phyloP scores from a whole-genome alignment of 2,888 invertebrate genomes.

The Nymphalis urticae region DNA sequence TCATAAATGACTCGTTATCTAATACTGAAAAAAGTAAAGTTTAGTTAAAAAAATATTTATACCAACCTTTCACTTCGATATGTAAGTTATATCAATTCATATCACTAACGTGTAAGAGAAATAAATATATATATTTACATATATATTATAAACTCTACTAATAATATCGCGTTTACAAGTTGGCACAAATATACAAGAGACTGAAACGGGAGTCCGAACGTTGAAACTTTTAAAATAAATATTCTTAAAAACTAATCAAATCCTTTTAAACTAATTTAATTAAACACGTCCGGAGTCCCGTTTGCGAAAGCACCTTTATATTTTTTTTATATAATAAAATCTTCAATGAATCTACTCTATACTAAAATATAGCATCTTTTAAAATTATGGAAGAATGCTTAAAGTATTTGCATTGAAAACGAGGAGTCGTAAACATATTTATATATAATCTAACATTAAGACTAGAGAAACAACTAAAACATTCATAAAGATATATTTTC shows the following conservation, averaged over 20 bases:
- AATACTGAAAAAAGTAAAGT: conserved; percentile 74
- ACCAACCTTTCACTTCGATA: conserved; percentile 67
- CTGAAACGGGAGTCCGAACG: conserved; percentile 61
- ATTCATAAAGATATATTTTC: conserved; percentile 63
- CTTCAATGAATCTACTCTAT: conserved; percentile 39
- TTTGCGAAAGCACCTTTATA: conserved; percentile 69
- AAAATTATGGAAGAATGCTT: conserved; percentile 68
- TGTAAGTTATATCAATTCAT: conserved; percentile 45
- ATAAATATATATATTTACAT: neutral
- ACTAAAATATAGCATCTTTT: conserved; percentile 70
- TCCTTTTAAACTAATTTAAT: conserved; percentile 63
- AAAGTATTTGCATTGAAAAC: conserved; percentile 62
- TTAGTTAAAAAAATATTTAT: conserved; percentile 56
- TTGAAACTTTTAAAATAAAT: conserved; percentile 59
- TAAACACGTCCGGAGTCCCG: conserved; percentile 55
- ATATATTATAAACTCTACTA: conserved; percentile 8
- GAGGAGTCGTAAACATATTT: conserved; percentile 38
- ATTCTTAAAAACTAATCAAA: conserved; percentile 70
- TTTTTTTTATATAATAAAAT: conserved; percentile 41
- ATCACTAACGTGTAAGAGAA: conserved; percentile 7
- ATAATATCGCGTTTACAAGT: conserved; percentile 46
- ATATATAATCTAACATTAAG: conserved; percentile 62
- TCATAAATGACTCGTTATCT: conserved; percentile 48
- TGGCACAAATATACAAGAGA: conserved; percentile 70
- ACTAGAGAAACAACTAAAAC: conserved; percentile 76